phyloP scores from a whole-genome alignment of 2,797 vertebrate genomes.

The Phylloscopus collybita region DNA sequence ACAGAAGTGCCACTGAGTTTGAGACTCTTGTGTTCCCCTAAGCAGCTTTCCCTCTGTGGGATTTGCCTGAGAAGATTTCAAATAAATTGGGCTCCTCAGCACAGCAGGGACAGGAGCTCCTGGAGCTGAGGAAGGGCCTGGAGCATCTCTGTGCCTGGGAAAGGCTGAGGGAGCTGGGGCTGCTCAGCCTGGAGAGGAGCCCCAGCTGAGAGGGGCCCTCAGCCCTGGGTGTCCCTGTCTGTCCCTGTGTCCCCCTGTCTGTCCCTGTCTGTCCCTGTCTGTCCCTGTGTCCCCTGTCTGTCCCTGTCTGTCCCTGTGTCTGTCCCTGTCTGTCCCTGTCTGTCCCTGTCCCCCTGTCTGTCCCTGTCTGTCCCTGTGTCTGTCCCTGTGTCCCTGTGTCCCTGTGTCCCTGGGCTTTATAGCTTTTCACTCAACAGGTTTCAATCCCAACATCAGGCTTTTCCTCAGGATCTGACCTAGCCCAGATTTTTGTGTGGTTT shows the following conservation, averaged over 20 bases:
- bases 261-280: not conserved
- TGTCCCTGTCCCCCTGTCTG: not conserved
- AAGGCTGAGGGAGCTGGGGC: not conserved
- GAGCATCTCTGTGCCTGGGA: not conserved
- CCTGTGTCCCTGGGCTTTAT: not conserved
- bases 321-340: not conserved
- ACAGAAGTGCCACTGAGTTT: not conserved
- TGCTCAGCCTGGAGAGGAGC: not conserved
- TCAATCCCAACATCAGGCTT: not conserved
- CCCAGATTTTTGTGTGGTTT: not conserved
- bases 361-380: not conserved
- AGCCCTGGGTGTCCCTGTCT: not conserved
- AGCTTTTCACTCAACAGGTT: not conserved
- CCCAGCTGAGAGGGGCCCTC: not conserved
- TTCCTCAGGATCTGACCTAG: not conserved
- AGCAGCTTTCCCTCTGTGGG: not conserved
- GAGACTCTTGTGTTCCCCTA: not conserved
- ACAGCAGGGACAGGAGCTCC: not conserved
- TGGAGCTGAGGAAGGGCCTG: not conserved
- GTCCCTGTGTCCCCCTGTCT: not conserved
- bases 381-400: not conserved
- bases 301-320: not conserved
- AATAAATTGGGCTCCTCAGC: not conserved
- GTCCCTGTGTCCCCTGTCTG: not conserved
- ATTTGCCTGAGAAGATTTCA: not conserved